These are phyloP conservation scores for Naso thynnoides DNA, from an alignment of 2,797 vertebrate species.

Conservation along the genomic window DNA sequence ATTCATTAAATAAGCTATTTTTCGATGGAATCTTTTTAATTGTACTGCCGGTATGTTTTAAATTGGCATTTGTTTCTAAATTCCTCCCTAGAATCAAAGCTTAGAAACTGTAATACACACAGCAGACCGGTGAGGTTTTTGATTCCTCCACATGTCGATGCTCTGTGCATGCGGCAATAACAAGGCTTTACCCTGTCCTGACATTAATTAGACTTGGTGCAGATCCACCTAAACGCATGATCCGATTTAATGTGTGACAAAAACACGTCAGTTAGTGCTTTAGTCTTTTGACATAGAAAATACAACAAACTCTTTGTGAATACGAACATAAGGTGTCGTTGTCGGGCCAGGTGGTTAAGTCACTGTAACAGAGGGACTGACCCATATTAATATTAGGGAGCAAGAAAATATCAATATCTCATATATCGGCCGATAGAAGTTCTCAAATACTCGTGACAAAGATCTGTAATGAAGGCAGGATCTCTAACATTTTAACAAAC, in stretches of 20 bases:
- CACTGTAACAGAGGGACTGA: too few relatives aligned
- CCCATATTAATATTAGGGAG: too few relatives aligned
- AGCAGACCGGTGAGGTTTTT: not conserved
- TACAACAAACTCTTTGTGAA: not conserved
- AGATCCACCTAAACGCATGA: not conserved
- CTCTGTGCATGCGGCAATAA: not conserved
- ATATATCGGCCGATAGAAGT: too few relatives aligned
- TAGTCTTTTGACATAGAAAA: not conserved
- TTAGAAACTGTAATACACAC: not conserved
- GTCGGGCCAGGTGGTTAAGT: too few relatives aligned
- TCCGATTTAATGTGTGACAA: not conserved
- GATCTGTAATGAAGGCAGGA: too few relatives aligned
- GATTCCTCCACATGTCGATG: not conserved
- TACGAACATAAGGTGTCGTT: not conserved
- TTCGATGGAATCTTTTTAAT: slow-evolving; percentile 3
- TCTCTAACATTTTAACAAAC: too few relatives aligned
- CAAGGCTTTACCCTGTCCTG: not conserved
- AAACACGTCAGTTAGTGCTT: not conserved
- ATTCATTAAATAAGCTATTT: slow-evolving; percentile 1
- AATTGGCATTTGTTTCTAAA: not conserved
- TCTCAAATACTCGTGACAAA: too few relatives aligned
- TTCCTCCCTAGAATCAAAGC: not conserved
- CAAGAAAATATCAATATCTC: too few relatives aligned
- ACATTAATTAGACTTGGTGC: slow-evolving; percentile 13
- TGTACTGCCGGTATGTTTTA: slow-evolving; percentile 2